These are phyloP conservation scores for Sicus ferrugineus DNA, from an alignment of 2,888 invertebrate genomes.

Conservation along the genomic window DNA sequence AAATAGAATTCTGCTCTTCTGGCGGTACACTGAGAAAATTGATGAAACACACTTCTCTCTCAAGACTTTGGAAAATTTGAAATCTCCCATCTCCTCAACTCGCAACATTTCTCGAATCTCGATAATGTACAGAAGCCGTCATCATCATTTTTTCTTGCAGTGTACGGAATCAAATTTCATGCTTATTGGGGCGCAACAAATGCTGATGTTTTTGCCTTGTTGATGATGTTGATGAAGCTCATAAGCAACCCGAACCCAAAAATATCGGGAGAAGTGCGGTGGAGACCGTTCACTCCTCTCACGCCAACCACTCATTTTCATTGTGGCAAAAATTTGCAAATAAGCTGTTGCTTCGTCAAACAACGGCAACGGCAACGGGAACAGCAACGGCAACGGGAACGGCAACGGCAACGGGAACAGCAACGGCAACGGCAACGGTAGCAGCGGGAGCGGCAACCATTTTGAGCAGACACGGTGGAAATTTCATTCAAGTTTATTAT, in stretches of 20 bases:
- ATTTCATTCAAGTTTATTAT: slow-evolving; percentile 29
- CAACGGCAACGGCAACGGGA: slow-evolving; percentile 6
- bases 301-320: slow-evolving; percentile 38
- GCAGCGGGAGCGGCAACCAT: not conserved
- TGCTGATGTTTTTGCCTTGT: slow-evolving; percentile 40
- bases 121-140: no score
- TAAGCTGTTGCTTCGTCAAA: slow-evolving; percentile 47
- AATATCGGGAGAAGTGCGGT: no score
- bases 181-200: slow-evolving; percentile 46
- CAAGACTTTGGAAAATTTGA: no score
- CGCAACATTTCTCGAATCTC: no score
- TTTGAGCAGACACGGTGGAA: slow-evolving; percentile 7
- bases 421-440: not conserved
- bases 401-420: not conserved
- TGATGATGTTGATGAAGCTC: slow-evolving; percentile 30
- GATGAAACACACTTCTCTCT: no score
- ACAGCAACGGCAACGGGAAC: slow-evolving; percentile 6
- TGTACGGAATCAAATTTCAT: slow-evolving; percentile 42
- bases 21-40: no score
- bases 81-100: no score
- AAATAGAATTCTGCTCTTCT: no score
- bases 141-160: slow-evolving; percentile 20
- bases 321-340: slow-evolving; percentile 37
- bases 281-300: slow-evolving; percentile 5
- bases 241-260: slow-evolving; percentile 15